phyloP scores from a whole-genome alignment of 1,140 invertebrate species.

The Atta cephalotes region DNA sequence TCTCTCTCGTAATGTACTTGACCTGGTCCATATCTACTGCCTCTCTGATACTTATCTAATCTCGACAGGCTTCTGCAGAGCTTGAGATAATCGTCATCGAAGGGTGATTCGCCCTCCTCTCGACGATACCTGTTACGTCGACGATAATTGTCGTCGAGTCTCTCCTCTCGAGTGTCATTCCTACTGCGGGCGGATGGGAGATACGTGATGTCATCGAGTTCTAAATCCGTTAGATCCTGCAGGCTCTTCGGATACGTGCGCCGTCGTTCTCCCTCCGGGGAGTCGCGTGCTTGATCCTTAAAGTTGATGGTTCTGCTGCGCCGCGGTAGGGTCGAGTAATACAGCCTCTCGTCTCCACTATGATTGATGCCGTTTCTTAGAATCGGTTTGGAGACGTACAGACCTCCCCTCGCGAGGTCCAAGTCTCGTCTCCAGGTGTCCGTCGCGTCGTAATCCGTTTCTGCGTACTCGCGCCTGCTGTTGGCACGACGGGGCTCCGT shows the following conservation, averaged over 20 bases:
- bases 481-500: slow-evolving; percentile 16
- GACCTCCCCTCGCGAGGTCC: background rate
- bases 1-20: slow-evolving; percentile 85
- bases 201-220: slow-evolving; percentile 77
- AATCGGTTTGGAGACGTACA: slow-evolving; percentile 56
- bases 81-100: slow-evolving; percentile 77
- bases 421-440: background rate
- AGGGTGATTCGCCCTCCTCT: background rate
- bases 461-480: slow-evolving; percentile 39
- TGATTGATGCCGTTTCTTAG: slow-evolving; percentile 65
- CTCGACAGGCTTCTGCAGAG: slow-evolving; percentile 78
- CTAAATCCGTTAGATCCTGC: slow-evolving; percentile 82
- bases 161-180: slow-evolving; percentile 5
- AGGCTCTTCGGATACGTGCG: slow-evolving; percentile 80
- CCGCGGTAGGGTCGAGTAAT: slow-evolving; percentile 75
- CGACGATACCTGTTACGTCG: slow-evolving; percentile 27
- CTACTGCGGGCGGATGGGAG: slow-evolving; percentile 2
- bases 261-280: slow-evolving; percentile 62
- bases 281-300: slow-evolving; percentile 69
- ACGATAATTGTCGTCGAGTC: slow-evolving; percentile 32
- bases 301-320: slow-evolving; percentile 75
- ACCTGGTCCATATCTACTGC: slow-evolving; percentile 80
- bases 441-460: slow-evolving; percentile 12
- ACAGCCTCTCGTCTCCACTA: slow-evolving; percentile 49
- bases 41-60: slow-evolving; percentile 68